These are phyloP conservation scores for Gonocerus acuteangulatus DNA, from an alignment of 2,888 invertebrate genomes.

Conservation along the genomic window DNA sequence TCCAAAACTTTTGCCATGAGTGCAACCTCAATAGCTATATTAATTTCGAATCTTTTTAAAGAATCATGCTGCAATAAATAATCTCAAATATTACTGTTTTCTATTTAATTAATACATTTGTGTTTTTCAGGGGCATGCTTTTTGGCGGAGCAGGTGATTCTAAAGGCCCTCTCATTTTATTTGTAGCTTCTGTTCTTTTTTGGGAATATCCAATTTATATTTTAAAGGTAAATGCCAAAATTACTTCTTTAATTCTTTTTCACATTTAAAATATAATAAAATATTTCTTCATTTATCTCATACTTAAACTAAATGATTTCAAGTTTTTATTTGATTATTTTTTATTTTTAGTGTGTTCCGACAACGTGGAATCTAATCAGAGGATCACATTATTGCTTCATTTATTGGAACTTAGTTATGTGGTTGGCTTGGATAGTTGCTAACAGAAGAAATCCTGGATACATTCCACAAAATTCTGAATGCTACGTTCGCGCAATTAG, in stretches of 20 bases:
- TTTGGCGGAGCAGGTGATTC: slow-evolving; percentile 88
- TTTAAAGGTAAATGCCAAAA: slow-evolving; percentile 61
- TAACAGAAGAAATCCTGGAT: slow-evolving; percentile 82
- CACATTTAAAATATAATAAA: too few relatives aligned
- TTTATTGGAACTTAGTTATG: slow-evolving; percentile 85
- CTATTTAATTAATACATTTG: neutral
- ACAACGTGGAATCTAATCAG: slow-evolving; percentile 82
- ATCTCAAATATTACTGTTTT: too few relatives aligned
- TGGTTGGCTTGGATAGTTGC: slow-evolving; percentile 89
- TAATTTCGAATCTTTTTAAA: too few relatives aligned
- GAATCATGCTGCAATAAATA: too few relatives aligned
- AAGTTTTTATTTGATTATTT: too few relatives aligned
- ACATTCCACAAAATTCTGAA: slow-evolving; percentile 79
- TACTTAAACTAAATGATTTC: too few relatives aligned
- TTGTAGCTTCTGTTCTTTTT: slow-evolving; percentile 72
- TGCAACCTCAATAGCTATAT: too few relatives aligned
- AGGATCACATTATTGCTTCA: slow-evolving; percentile 80
- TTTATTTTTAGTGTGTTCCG: slow-evolving; percentile 63
- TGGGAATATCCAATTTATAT: slow-evolving; percentile 95
- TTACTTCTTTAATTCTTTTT: neutral
- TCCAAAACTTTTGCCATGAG: too few relatives aligned
- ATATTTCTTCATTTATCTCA: too few relatives aligned
- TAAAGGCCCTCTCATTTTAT: slow-evolving; percentile 77
- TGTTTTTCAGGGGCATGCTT: slow-evolving; percentile 58
- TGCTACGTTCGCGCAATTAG: slow-evolving; percentile 84